These are phyloP conservation scores for Clavelina lepadiformis DNA, from an alignment of 23 tunicate species.

Conservation along the genomic window DNA sequence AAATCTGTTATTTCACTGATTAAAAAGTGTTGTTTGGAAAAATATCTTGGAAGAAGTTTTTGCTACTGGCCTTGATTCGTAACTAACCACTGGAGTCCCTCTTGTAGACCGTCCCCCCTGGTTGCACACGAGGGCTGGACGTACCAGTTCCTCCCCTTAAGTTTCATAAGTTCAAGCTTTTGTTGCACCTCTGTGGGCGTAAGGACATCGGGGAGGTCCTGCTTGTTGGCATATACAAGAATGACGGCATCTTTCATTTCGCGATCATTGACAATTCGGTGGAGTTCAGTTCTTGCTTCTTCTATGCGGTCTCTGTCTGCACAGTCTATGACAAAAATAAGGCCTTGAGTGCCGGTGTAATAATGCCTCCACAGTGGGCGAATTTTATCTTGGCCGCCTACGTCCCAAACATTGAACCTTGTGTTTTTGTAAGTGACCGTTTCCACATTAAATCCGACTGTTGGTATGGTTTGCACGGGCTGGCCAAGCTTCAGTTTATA, in stretches of 20 bases:
- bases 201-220: constrained; percentile 90
- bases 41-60: no score
- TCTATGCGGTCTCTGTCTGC: constrained; percentile 91
- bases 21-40: no score
- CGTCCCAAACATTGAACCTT: constrained; percentile 92
- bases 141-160: constrained; percentile 72
- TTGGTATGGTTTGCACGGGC: constrained; percentile 83
- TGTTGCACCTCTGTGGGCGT: constrained; percentile 63
- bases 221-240: constrained; percentile 92
- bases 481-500: constrained; percentile 85
- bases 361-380: constrained; percentile 94
- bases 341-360: constrained; percentile 90
- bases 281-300: constrained; percentile 87
- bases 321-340: constrained; percentile 96
- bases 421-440: constrained; percentile 74
- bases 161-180: constrained; percentile 47
- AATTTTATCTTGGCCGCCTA: constrained; percentile 96
- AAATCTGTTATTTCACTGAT: no score
- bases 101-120: constrained; percentile 76
- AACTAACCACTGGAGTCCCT: constrained; percentile 80
- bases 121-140: constrained; percentile 98
- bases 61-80: constrained; percentile 34
- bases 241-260: constrained; percentile 96
- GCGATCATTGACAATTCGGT: constrained; percentile 72
- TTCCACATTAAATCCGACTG: constrained; percentile 96